phyloP scores from a whole-genome alignment of 2,888 invertebrate genomes.

The Laspeyria flexula region DNA sequence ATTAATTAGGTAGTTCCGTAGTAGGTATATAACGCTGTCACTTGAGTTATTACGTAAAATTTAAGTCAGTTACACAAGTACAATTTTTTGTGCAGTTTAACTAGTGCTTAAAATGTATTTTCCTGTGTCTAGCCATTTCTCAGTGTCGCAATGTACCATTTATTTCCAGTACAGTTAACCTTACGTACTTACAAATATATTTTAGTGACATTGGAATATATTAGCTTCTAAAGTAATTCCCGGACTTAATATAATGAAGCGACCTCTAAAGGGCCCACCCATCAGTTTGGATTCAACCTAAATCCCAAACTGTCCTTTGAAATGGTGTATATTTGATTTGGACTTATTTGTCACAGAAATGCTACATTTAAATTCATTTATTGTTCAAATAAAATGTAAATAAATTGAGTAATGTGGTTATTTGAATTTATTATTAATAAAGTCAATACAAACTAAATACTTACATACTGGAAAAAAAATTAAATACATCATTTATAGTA shows the following conservation, averaged over 20 bases:
- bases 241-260: neutral
- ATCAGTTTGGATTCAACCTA: conserved; percentile 3
- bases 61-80: too few species aligned
- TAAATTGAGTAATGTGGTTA: too few species aligned
- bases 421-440: too few species aligned
- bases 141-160: neutral
- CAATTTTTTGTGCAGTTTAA: too few species aligned
- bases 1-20: too few species aligned
- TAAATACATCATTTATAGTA: too few species aligned
- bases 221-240: neutral
- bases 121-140: neutral
- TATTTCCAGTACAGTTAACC: neutral
- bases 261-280: neutral
- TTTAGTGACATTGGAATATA: neutral
- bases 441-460: too few species aligned
- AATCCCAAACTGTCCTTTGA: neutral
- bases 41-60: too few species aligned
- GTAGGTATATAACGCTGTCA: too few species aligned
- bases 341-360: neutral
- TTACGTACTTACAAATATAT: conserved; percentile 1
- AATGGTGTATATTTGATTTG: neutral
- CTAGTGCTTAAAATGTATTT: neutral
- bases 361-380: neutral
- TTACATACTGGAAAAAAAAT: too few species aligned
- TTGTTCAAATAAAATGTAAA: neutral